Conservation (phyloP, 2,797 vertebrate species). For the Mergus octosetaceus region DNA sequence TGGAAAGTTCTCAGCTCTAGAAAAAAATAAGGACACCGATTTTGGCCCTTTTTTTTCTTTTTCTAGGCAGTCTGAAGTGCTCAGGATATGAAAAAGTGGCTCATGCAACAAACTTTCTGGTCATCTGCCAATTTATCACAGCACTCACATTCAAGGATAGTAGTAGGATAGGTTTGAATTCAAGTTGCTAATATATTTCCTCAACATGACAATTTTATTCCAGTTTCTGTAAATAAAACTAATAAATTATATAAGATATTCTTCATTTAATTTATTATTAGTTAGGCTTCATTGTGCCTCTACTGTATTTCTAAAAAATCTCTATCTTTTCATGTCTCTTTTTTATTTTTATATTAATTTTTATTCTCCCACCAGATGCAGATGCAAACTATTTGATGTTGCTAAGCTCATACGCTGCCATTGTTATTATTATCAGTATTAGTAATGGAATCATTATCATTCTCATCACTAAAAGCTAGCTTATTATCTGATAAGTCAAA, state of each 20-base stretch:
- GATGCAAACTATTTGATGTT: constrained; percentile 55
- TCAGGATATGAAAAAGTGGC: neutral
- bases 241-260: neutral
- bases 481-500: constrained; percentile 75
- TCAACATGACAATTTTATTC: neutral
- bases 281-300: neutral
- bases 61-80: neutral
- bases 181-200: neutral
- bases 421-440: constrained; percentile 65
- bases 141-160: neutral
- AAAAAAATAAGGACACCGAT: neutral
- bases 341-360: constrained; percentile 36
- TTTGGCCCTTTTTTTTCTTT: neutral
- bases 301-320: neutral
- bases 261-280: neutral
- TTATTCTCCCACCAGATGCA: constrained; percentile 28
- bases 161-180: neutral
- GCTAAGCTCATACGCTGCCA: constrained; percentile 17
- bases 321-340: neutral
- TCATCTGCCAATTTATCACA: neutral
- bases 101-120: neutral
- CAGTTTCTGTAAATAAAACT: neutral
- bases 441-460: constrained; percentile 69
- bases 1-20: neutral
- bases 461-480: constrained; percentile 65